Conservation (phyloP, 2,797 vertebrate species). For the Tapera naevia region DNA sequence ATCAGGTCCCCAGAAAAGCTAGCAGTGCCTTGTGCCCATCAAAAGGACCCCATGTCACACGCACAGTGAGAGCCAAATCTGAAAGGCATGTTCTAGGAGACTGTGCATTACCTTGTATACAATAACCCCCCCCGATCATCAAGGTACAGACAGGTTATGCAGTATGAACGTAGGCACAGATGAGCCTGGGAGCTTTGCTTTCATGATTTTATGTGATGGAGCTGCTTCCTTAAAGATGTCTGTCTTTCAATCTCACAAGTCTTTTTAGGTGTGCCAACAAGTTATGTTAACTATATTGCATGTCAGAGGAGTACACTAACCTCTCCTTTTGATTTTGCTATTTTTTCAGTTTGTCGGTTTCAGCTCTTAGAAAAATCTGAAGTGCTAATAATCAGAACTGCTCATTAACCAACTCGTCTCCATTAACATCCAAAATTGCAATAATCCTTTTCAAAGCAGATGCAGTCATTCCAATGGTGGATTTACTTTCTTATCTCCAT, state of each 20-base stretch:
- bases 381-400: background rate
- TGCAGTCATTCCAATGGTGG: background rate
- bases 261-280: background rate
- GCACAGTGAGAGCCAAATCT: background rate
- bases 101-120: rapidly evolving
- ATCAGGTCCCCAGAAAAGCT: background rate
- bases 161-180: rapidly evolving
- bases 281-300: background rate
- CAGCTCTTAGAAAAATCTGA: background rate
- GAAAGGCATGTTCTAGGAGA: background rate
- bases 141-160: background rate
- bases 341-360: constrained; percentile 16
- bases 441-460: constrained; percentile 31
- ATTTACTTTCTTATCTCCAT: constrained; percentile 44
- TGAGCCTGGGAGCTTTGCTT: background rate
- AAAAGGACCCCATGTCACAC: background rate
- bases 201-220: background rate
- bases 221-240: background rate
- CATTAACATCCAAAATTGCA: constrained; percentile 31
- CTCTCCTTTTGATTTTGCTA: background rate
- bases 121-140: background rate
- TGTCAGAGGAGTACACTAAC: background rate
- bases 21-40: rapidly evolving
- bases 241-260: background rate
- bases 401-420: background rate